These are phyloP conservation scores for Doryteuthis pealeii DNA, from an alignment of 1,140 invertebrate species.

Conservation along the genomic window DNA sequence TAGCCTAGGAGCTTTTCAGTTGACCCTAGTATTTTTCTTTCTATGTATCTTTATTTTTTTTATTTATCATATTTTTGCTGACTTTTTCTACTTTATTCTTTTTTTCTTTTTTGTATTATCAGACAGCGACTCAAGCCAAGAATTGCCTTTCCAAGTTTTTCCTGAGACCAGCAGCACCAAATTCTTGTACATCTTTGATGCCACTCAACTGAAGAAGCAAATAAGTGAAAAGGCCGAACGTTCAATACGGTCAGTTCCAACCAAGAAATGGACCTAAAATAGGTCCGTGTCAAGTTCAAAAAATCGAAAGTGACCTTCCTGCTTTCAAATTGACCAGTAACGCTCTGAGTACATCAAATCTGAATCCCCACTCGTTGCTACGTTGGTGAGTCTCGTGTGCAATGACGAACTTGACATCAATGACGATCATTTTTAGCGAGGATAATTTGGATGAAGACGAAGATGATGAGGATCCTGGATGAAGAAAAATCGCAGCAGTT, in stretches of 20 bases:
- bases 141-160: slow-evolving; percentile 39
- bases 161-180: slow-evolving; percentile 23
- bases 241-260: slow-evolving; percentile 22
- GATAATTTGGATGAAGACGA: slow-evolving; percentile 37
- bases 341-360: slow-evolving; percentile 53
- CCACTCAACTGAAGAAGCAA: slow-evolving; percentile 10
- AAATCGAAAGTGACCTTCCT: background rate
- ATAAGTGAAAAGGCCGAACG: slow-evolving; percentile 10
- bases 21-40: too few relatives aligned
- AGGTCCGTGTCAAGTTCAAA: background rate
- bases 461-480: slow-evolving; percentile 10
- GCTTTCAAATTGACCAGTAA: slow-evolving; percentile 44
- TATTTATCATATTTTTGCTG: too few relatives aligned
- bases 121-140: slow-evolving; percentile 19
- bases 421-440: slow-evolving; percentile 41
- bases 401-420: slow-evolving; percentile 51
- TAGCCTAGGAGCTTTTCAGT: too few relatives aligned
- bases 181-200: slow-evolving; percentile 41
- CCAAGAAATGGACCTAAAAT: background rate
- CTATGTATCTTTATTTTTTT: too few relatives aligned
- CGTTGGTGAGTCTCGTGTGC: slow-evolving; percentile 52
- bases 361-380: slow-evolving; percentile 49
- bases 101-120: too few relatives aligned
- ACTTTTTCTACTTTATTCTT: too few relatives aligned
- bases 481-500: slow-evolving; percentile 30